Percentiles rank a stretch among this genome's conserved stretches.
These are phyloP conservation scores for Tetranychus piercei DNA, from an alignment of 2,888 invertebrate species.

Conservation along the genomic window DNA sequence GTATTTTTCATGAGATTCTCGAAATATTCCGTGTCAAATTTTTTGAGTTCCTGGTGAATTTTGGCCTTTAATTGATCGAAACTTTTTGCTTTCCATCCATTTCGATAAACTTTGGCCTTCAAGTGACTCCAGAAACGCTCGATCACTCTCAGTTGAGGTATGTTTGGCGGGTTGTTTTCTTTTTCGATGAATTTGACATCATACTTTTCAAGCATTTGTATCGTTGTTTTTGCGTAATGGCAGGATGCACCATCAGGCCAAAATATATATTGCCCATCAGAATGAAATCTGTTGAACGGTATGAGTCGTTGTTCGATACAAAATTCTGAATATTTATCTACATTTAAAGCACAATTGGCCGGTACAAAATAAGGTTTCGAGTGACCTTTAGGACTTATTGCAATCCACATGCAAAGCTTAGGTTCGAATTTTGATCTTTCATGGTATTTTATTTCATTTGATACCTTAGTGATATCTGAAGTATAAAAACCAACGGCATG, in stretches of 20 bases:
- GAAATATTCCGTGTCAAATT: background rate
- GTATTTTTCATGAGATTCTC: background rate
- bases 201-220: background rate
- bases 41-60: background rate
- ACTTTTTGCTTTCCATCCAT: background rate
- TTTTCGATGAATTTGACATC: background rate
- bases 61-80: background rate
- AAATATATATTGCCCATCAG: slow-evolving; percentile 5
- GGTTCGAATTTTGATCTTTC: background rate
- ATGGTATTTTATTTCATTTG: background rate
- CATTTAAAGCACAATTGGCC: background rate
- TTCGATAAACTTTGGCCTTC: background rate
- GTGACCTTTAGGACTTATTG: slow-evolving; percentile 1
- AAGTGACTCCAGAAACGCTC: slow-evolving; percentile 10
- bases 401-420: background rate
- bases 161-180: slow-evolving; percentile 12
- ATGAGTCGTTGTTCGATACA: slow-evolving; percentile 9
- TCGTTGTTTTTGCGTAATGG: slow-evolving; percentile 6
- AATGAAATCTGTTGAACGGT: background rate
- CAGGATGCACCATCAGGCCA: slow-evolving; percentile 10
- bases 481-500: background rate
- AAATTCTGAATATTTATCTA: background rate
- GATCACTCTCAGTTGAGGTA: slow-evolving; percentile 8
- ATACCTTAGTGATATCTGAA: background rate
- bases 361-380: slow-evolving; percentile 1